Evolutionary conservation across 2,797 vertebrate genomes (phyloP), one percentile per base, ranked within the genome.

Genomic region (Simalia tracyae): DNA sequence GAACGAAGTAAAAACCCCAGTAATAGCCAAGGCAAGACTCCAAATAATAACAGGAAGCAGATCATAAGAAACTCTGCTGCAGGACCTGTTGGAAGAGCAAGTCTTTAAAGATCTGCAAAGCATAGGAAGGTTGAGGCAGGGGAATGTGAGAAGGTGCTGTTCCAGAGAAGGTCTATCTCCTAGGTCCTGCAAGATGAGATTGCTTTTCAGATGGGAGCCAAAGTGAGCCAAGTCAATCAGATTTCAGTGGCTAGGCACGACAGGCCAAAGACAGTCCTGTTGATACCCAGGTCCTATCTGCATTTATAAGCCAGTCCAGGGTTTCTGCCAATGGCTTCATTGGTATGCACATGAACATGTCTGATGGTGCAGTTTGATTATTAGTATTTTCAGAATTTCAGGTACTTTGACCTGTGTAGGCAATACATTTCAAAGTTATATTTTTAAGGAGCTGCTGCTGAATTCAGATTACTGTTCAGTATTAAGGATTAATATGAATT

Each of bases 401-500:
- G 72, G 54, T 36, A 56, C 36, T 72, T 19, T 92, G 59, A 92
- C 93, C 31, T 5, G 26, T 84, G 19, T 19, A 87, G 17, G 10
- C 87, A 1, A 57, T 66, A 7, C 11, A 76, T 5, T 3, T 8
- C 46, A 88, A 94, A 93, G 0, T 57, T 85, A 28, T 42, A 46
- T 64, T 86, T 68, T 68, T 5, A n/a, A 90, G 54, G 14, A 87
- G 2, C 3, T 90, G 54, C 31, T 86, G 14, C 54, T 93, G n/a
- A 7, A 84, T 92, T 56, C 19, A 28, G 89, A 54, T 90, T 92
- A 72, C 36, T 36, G 7, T 4, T 17, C 63, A 54, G 56, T 9
- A 14, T 72, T 59, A 84, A 89, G 81, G 59, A 89, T 86, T 89
- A 89, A 89, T 92, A n/a, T 76, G 9, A 46, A 59, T 68, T 61